phyloP scores from a whole-genome alignment of 2,797 vertebrate species.

The Acipenser ruthenus region DNA sequence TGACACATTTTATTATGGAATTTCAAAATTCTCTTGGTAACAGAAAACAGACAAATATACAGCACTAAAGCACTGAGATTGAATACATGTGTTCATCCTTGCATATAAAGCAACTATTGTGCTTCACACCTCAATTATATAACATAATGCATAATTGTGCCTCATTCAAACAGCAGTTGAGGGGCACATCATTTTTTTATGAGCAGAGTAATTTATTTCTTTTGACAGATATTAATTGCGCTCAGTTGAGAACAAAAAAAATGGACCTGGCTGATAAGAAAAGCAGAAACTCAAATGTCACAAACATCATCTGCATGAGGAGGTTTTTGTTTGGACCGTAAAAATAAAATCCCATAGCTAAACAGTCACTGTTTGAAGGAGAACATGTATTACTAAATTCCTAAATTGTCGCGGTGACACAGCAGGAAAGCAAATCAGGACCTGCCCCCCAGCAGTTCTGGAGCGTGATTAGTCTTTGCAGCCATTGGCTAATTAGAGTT shows the following conservation, averaged over 20 bases:
- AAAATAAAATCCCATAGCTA: constrained; percentile 19
- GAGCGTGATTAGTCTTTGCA: constrained; percentile 27
- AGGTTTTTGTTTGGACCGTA: constrained; percentile 23
- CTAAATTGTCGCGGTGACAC: constrained; percentile 32
- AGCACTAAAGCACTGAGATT: not conserved
- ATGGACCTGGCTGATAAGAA: constrained; percentile 36
- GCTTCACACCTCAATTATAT: constrained; percentile 10
- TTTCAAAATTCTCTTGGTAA: not conserved
- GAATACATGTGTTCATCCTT: constrained; percentile 8
- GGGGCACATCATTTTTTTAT: constrained; percentile 26
- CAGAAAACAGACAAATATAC: not conserved
- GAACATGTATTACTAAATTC: constrained; percentile 31
- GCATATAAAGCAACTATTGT: constrained; percentile 1
- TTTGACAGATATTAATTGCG: constrained; percentile 44
- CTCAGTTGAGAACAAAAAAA: constrained; percentile 25
- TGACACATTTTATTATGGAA: not conserved
- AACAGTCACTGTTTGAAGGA: constrained; percentile 31
- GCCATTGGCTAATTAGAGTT: constrained; percentile 28
- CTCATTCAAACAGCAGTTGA: constrained; percentile 34
- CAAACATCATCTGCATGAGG: constrained; percentile 23
- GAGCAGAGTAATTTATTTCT: constrained; percentile 44
- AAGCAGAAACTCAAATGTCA: constrained; percentile 28
- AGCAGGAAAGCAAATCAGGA: constrained; percentile 23
- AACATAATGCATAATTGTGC: constrained; percentile 35
- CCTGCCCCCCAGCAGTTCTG: constrained; percentile 20